Evolutionary conservation across 2,888 invertebrate species (phyloP), one percentile per base, ranked within the genome.

Genomic region (Alviniconcha strummeri): DNA sequence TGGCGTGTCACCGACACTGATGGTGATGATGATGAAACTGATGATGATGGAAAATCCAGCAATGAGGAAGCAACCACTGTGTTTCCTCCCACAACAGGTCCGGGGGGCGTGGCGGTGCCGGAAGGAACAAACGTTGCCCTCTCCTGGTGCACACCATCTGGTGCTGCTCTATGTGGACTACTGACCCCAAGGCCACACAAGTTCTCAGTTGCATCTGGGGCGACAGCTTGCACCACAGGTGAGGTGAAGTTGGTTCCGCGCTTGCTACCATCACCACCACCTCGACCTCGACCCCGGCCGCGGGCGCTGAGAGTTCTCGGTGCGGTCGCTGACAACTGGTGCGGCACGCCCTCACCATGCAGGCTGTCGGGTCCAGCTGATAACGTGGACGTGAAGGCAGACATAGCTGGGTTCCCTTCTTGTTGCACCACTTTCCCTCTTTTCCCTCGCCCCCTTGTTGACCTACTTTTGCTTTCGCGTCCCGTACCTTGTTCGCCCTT

Each of bases 381-480:
- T 17, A 17, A 55, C 57, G 80, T 52, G 71, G 67, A 4, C 55
- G 15, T 36, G 72, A 71, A 19, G 36, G 60, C 17, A 52, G 79
- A 79, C 67, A 57, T 77, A 60, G 67, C 54, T 4, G 80, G 7
- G 11, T 36, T 19, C 15, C 56, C 54, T n/a, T 55, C 52, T 5
- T 36, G 19, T n/a, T 64, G 67, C 57, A 72, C 55, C 67, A 36
- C 75, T 80, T 74, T 71, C 57, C n/a, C 75, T 72, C 80, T 56
- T 36, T 36, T 36, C 57, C 80, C 80, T 72, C 79, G 54, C 52
- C 79, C 80, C 15, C 79, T 78, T 19, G 60, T 77, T 82, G 82
- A 82, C 82, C 82, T 83, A 75, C 83, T 80, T 83, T 83, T 83
- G 83, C 19, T 83, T 83, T 83, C 64, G 80, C 83, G 80, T 75